Percentiles rank a stretch among this genome's conserved stretches.
Evolutionary conservation across 2,888 invertebrate species (phyloP).

Genomic region (Cepaea hortensis): DNA sequence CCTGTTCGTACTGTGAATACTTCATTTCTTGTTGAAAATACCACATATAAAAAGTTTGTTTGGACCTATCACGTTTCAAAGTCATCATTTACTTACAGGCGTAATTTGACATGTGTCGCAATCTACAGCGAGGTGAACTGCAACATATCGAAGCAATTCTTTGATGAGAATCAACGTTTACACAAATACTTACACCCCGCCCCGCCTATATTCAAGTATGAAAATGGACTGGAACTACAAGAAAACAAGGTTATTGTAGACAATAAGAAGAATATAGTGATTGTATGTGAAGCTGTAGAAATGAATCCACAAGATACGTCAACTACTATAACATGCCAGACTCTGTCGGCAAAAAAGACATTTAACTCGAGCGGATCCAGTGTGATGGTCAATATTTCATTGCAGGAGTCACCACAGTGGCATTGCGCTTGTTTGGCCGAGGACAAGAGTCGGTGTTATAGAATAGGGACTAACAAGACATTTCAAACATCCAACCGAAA

Average conservation of each 20-base stretch:
- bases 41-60: not conserved
- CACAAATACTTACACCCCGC: not conserved
- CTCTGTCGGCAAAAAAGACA: too few relatives aligned
- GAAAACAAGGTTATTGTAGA: not conserved
- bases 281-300: too few relatives aligned
- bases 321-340: too few relatives aligned
- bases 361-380: too few relatives aligned
- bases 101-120: not conserved
- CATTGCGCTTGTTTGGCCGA: not conserved
- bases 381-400: not conserved
- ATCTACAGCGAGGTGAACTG: not conserved
- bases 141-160: not conserved
- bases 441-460: not conserved
- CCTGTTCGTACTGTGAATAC: not conserved
- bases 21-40: not conserved
- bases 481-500: too few relatives aligned
- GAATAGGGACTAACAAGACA: too few relatives aligned
- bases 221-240: not conserved
- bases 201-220: not conserved
- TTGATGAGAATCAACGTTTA: not conserved
- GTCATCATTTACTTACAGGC: not conserved
- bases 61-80: not conserved
- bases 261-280: too few relatives aligned
- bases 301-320: too few relatives aligned
- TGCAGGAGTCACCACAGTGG: not conserved